Percentiles rank a stretch among this genome's conserved stretches.
Evolutionary conservation across 2,113 vertebrate genomes (phyloP).

Genomic region (Furnarius figulus): DNA sequence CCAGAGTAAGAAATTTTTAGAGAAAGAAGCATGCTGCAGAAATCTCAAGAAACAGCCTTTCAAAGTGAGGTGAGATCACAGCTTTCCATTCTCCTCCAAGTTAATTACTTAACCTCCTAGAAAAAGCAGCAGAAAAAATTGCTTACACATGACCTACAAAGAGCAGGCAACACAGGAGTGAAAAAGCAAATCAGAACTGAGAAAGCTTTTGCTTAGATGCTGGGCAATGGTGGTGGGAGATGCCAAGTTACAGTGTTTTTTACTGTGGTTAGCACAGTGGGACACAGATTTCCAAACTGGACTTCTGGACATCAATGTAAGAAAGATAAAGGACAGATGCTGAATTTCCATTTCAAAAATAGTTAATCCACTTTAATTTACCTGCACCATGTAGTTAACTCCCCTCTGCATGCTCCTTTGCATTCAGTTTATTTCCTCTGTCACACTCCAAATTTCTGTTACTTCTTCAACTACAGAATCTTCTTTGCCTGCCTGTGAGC

Average conservation of each 20-base stretch:
- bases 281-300: neutral
- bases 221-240: neutral
- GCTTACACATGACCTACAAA: constrained; percentile 46
- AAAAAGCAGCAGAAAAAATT: constrained; percentile 45
- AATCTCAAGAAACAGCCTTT: constrained; percentile 36
- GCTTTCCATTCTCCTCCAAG: constrained; percentile 35
- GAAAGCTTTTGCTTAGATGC: neutral
- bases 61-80: constrained; percentile 21
- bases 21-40: neutral
- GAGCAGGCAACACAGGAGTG: neutral
- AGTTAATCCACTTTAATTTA: neutral
- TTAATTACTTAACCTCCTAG: constrained; percentile 55
- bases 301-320: neutral
- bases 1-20: neutral
- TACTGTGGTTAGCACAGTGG: neutral
- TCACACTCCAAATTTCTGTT: neutral
- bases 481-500: neutral
- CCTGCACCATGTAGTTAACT: neutral
- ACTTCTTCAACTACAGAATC: neutral
- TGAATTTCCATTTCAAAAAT: neutral
- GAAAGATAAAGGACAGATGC: neutral
- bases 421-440: neutral
- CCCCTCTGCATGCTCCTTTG: neutral
- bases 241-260: neutral
- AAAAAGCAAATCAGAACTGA: neutral